phyloP scores from a whole-genome alignment of 2,113 vertebrate genomes.

The Phycodurus eques region DNA sequence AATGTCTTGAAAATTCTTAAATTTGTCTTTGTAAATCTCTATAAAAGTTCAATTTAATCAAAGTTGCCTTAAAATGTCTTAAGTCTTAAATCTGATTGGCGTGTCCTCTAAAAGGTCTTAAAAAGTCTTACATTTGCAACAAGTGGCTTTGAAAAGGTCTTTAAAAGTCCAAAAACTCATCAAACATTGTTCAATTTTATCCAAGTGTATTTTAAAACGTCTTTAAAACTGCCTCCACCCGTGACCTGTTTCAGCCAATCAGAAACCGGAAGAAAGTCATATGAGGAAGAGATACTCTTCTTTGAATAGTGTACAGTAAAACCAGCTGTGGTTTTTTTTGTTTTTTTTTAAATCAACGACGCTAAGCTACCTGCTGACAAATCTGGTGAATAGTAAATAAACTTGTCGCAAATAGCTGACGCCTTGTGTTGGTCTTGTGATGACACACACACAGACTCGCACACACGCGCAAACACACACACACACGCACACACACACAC shows the following conservation, averaged over 20 bases:
- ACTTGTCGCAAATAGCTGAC: not conserved
- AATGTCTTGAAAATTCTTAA: no score
- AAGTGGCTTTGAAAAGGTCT: no score
- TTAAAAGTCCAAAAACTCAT: no score
- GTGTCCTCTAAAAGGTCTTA: no score
- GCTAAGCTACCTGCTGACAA: not conserved
- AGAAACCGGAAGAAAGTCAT: not conserved
- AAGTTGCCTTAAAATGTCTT: no score
- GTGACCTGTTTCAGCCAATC: not conserved
- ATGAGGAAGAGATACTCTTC: not conserved
- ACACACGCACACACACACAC: not conserved
- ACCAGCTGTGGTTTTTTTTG: not conserved
- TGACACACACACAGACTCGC: not conserved
- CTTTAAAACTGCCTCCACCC: not conserved
- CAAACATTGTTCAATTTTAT: no score
- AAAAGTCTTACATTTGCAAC: no score
- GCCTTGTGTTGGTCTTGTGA: slow-evolving; percentile 11
- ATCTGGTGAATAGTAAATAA: not conserved
- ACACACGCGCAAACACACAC: not conserved
- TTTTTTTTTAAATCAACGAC: not conserved
- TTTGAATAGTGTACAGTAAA: not conserved
- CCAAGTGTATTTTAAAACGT: no score
- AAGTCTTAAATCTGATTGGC: no score
- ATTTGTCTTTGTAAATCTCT: no score
- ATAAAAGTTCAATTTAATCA: no score